Evolutionary conservation across 1,140 invertebrate species (phyloP).

Genomic region (Leptinotarsa texana): DNA sequence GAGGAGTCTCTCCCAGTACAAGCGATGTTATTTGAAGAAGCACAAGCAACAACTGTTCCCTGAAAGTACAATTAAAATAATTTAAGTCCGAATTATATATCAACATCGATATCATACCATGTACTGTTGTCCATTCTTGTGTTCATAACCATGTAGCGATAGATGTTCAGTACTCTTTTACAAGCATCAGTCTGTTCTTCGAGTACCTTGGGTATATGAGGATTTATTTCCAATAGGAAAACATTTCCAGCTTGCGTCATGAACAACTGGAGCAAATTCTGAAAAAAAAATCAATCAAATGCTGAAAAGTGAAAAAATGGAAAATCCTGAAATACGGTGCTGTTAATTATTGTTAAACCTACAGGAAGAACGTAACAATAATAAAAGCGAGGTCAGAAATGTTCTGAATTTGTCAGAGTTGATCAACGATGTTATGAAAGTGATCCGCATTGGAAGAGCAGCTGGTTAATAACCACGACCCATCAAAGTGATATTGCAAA

Average conservation of each 20-base stretch:
- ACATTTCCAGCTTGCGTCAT: constrained; percentile 95
- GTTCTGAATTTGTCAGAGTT: too few relatives aligned
- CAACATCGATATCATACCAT: constrained; percentile 66
- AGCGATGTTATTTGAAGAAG: constrained; percentile 91
- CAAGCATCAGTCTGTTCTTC: constrained; percentile 96
- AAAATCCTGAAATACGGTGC: too few relatives aligned
- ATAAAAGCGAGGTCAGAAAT: too few relatives aligned
- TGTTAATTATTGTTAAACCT: too few relatives aligned
- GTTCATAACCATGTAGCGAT: constrained; percentile 97
- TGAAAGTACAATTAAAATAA: constrained; percentile 52
- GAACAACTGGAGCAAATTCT: constrained; percentile 92
- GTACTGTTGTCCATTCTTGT: constrained; percentile 88
- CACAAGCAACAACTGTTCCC: constrained; percentile 85
- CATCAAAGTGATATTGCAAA: too few relatives aligned
- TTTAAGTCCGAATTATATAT: too few relatives aligned
- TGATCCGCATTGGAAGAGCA: too few relatives aligned
- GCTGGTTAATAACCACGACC: too few relatives aligned
- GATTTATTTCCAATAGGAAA: constrained; percentile 77
- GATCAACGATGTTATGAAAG: too few relatives aligned
- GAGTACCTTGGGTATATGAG: constrained; percentile 62
- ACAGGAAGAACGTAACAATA: too few relatives aligned
- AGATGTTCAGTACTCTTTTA: constrained; percentile 94
- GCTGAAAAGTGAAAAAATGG: too few relatives aligned
- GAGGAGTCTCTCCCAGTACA: constrained; percentile 78
- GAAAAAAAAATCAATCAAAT: constrained; percentile 44